Evolutionary conservation across 2,888 invertebrate genomes (phyloP), one percentile per base, ranked within the genome.

Genomic region (Malthinus seriepunctatus): DNA sequence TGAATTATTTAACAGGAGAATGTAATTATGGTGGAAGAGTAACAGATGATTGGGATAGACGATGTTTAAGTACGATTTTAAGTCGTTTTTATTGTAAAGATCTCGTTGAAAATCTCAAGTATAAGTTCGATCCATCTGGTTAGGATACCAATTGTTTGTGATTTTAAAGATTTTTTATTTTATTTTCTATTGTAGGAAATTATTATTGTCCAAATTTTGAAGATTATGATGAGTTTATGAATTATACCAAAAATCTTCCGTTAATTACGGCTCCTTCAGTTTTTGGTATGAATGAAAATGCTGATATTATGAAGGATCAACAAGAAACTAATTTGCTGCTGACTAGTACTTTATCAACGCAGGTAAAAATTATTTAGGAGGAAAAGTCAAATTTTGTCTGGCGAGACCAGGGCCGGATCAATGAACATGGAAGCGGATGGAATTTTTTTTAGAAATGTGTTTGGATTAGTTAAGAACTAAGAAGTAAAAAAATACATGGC

Each of bases 1-100:
- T 95, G 64, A 84, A 86, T 44, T 95, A 95, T 79, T 81, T 95
- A 74, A 90, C 90, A 7, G 94, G 94, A 1, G 95, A 95, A 79
- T 96, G 95, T 74, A 93, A 93, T 79, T 94, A 94, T 71, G 93
- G 93, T 7, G 93, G 93, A 12, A 81, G 92, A 69, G 91, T 94
- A 1, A 93, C 92, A 0, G 93, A 93, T 71, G 90, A 91, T 70
- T 89, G 91, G 87, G 93, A 94, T 76, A 82, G 92, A 60, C 82
- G 92, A 64, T 83, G 89, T 64, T 85, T 94, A n/a, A 84, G 86
- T 34, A 91, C 91, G 8, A 85, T 93, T 69, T 81, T 93, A 49
- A 79, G 82, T 32, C 88, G 89, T 71, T 93, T 89, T 78, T 86
- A 90, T 54, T 92, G 89, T 72, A 61, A 79, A 1, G 71, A 82